Conservation (phyloP, 1,140 invertebrate species). For the Sarcophaga bullata region DNA sequence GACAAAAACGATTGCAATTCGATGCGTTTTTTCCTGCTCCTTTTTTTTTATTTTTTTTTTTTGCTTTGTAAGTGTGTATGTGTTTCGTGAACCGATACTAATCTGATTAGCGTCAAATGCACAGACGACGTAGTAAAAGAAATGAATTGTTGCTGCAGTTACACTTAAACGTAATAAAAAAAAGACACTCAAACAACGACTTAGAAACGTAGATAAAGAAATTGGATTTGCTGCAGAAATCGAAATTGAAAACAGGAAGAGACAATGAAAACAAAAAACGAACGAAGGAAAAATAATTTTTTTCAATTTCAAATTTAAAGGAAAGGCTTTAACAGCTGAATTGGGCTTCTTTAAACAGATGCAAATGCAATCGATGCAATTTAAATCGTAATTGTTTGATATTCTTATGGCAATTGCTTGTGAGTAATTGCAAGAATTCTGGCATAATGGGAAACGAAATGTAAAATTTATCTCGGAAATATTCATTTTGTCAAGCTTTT, state of each 20-base stretch:
- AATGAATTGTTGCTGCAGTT: too few relatives aligned
- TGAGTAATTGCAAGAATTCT: too few relatives aligned
- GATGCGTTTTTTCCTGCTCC: constrained; percentile 51
- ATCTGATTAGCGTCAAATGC: constrained; percentile 64
- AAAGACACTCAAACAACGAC: too few relatives aligned
- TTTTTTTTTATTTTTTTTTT: background rate
- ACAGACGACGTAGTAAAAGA: constrained; percentile 37
- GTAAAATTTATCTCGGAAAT: too few relatives aligned
- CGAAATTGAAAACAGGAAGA: too few relatives aligned
- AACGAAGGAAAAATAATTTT: background rate
- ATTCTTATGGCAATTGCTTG: background rate
- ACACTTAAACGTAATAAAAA: too few relatives aligned
- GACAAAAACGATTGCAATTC: constrained; percentile 53
- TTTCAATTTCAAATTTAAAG: background rate
- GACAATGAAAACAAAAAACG: too few relatives aligned
- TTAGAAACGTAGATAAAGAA: too few relatives aligned
- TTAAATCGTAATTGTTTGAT: background rate
- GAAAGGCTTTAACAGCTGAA: background rate
- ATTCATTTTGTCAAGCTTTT: too few relatives aligned
- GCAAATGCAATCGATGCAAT: background rate
- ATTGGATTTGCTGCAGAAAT: too few relatives aligned
- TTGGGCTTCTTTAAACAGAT: background rate
- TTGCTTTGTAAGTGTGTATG: background rate
- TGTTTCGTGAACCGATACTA: constrained; percentile 59
- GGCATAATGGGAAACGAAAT: too few relatives aligned